These are phyloP conservation scores for Tympanoctomys barrerae DNA, from an alignment of 2,797 vertebrate species.

Conservation along the genomic window DNA sequence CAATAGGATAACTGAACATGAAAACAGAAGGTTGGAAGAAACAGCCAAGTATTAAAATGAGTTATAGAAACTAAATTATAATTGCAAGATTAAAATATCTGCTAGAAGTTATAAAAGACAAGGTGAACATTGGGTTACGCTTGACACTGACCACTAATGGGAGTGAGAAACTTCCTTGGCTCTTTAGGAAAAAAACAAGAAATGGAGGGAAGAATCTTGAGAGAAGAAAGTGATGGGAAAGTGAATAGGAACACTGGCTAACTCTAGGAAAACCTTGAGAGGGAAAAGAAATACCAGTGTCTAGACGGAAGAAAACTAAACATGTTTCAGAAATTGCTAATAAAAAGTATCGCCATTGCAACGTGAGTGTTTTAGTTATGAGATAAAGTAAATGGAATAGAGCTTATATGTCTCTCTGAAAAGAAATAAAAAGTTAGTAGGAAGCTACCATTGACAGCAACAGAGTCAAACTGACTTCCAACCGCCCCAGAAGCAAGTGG, in stretches of 20 bases:
- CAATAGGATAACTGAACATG: constrained; percentile 4
- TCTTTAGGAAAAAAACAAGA: neutral
- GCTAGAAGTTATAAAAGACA: neutral
- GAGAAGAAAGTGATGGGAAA: neutral
- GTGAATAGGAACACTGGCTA: neutral
- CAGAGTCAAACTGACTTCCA: neutral
- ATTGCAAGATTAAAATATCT: constrained; percentile 30
- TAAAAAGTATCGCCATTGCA: neutral
- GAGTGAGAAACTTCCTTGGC: neutral
- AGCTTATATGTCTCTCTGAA: neutral
- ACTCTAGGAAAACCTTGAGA: constrained; percentile 44
- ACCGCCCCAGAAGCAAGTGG: neutral
- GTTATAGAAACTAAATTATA: neutral
- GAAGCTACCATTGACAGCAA: neutral
- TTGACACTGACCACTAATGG: neutral
- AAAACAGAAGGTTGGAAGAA: neutral
- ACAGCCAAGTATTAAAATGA: neutral
- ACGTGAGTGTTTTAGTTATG: neutral
- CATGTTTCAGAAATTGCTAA: neutral
- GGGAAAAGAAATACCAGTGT: neutral
- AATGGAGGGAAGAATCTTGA: neutral
- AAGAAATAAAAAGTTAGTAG: neutral
- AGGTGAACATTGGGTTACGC: neutral
- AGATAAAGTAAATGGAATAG: neutral
- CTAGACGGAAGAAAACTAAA: neutral